Percentiles rank a stretch among this genome's conserved stretches.
These are phyloP conservation scores for Cephus sareptanus DNA, from an alignment of 2,888 invertebrate genomes.

Conservation along the genomic window DNA sequence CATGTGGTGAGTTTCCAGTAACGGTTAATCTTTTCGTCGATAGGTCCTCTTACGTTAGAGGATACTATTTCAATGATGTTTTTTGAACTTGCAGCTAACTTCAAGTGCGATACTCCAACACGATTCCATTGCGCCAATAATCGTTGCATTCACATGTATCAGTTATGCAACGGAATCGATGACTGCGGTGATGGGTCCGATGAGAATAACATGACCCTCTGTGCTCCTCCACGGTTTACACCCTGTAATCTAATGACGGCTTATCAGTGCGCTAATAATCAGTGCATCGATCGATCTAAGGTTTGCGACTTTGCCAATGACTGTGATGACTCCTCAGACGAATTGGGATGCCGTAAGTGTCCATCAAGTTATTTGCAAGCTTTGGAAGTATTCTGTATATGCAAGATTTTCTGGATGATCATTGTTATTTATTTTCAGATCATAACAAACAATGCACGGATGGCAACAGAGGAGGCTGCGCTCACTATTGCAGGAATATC, in stretches of 20 bases:
- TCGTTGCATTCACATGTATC: conserved; percentile 85
- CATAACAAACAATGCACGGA: conserved; percentile 64
- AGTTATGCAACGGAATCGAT: conserved; percentile 90
- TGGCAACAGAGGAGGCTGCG: conserved; percentile 81
- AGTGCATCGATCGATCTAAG: conserved; percentile 82
- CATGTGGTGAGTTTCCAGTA: conserved; percentile 71
- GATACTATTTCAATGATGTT: neutral
- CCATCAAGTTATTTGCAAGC: neutral
- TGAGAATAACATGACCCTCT: conserved; percentile 94
- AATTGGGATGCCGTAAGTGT: conserved; percentile 84
- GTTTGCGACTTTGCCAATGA: conserved; percentile 92
- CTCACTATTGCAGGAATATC: conserved; percentile 90
- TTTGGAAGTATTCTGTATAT: neutral
- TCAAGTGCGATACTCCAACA: conserved; percentile 85
- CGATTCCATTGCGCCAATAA: conserved; percentile 92
- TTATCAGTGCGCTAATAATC: conserved; percentile 89
- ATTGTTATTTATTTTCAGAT: conserved; percentile 50
- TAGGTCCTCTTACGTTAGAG: neutral
- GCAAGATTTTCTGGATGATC: neutral
- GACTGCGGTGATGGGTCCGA: conserved; percentile 96
- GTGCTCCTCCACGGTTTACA: conserved; percentile 75
- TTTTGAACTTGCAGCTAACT: conserved; percentile 70
- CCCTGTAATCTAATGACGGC: conserved; percentile 83
- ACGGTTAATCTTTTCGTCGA: neutral
- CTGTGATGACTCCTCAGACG: conserved; percentile 91